A percentile compares a stretch with the other conserved stretches of the same genome.
Evolutionary conservation across 1,140 invertebrate genomes (phyloP).

Genomic region (Wasmannia auropunctata): DNA sequence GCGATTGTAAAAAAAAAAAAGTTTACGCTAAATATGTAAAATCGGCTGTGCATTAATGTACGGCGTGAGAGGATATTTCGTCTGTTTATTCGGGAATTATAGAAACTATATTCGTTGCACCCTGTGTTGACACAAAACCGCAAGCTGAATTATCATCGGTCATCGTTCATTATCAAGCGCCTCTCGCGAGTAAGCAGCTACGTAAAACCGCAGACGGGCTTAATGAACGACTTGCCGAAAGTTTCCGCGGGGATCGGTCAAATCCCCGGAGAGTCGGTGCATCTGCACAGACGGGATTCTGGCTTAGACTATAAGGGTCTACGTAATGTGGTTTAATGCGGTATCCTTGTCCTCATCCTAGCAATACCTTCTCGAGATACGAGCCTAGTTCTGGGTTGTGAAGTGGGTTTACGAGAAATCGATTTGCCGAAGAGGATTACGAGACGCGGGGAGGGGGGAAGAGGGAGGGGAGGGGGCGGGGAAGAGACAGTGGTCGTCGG

Average conservation of each 20-base stretch:
- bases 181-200: not conserved
- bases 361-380: constrained; percentile 39
- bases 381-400: constrained; percentile 39
- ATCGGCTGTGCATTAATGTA: not conserved
- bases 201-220: constrained; percentile 64
- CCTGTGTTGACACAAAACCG: not conserved
- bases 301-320: constrained; percentile 73
- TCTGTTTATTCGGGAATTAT: not conserved
- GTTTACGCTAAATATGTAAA: not conserved
- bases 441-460: not conserved
- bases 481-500: not conserved
- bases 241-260: constrained; percentile 59
- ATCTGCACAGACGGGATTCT: constrained; percentile 63
- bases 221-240: constrained; percentile 73
- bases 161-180: constrained; percentile 28
- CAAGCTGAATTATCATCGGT: constrained; percentile 14
- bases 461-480: no score
- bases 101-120: not conserved
- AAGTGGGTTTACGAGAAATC: constrained; percentile 70
- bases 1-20: not conserved
- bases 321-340: constrained; percentile 75
- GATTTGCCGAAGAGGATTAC: constrained; percentile 66
- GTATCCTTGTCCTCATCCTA: constrained; percentile 67
- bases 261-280: constrained; percentile 61
- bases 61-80: not conserved